Evolutionary conservation across 2,113 vertebrate species (phyloP).

Genomic region (Cinclus mexicanus): DNA sequence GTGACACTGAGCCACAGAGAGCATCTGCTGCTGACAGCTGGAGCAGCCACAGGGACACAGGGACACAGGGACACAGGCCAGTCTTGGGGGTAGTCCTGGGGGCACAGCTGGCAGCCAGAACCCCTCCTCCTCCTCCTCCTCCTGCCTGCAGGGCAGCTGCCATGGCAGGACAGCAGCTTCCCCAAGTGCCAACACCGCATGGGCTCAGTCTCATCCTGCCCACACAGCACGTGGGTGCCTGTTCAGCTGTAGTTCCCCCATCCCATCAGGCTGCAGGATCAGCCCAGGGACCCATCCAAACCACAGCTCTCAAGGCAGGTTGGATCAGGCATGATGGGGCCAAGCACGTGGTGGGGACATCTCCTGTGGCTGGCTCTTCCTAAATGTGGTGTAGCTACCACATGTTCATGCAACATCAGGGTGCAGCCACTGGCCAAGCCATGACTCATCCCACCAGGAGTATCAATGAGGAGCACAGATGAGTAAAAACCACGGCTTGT

Average conservation of each 20-base stretch:
- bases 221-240: accelerated
- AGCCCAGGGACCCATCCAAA: background rate
- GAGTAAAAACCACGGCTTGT: background rate
- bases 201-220: background rate
- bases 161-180: background rate
- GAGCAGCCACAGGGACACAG: background rate
- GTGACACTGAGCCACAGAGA: accelerated
- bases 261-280: background rate
- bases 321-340: background rate
- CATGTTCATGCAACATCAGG: accelerated
- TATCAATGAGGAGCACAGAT: background rate
- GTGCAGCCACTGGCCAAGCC: background rate
- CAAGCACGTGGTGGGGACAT: background rate
- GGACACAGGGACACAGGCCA: background rate
- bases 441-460: background rate
- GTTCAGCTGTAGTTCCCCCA: background rate
- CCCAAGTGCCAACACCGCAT: accelerated
- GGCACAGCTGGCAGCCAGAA: background rate
- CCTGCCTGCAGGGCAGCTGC: background rate
- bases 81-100: background rate
- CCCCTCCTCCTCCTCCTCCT: background rate
- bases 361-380: background rate
- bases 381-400: background rate
- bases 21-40: background rate
- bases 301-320: background rate